phyloP scores from a whole-genome alignment of 2,797 vertebrate species.

The Craterocephalus amniculus region DNA sequence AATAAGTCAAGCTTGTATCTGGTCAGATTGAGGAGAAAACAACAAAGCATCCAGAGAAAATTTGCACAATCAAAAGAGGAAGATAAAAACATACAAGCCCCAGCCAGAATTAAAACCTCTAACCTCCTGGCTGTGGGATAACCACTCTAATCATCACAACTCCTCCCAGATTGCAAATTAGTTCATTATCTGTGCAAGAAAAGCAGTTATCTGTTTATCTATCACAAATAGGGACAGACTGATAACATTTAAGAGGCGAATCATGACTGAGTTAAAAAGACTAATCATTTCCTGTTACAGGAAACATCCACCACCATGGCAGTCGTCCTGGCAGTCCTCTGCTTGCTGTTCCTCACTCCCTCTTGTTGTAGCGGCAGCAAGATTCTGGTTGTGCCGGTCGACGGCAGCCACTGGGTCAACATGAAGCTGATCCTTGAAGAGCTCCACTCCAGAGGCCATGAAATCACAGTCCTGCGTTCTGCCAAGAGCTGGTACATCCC shows the following conservation, averaged over 20 bases:
- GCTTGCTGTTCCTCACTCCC: slow-evolving; percentile 29
- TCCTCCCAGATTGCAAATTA: background rate
- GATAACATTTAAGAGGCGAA: background rate
- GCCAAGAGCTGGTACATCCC: slow-evolving; percentile 72
- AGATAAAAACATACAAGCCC: no score
- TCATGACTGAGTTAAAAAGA: background rate
- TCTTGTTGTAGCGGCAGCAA: slow-evolving; percentile 53
- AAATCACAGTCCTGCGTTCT: slow-evolving; percentile 67
- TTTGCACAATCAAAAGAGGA: no score
- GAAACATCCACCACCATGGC: slow-evolving; percentile 32
- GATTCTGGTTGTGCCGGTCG: slow-evolving; percentile 72
- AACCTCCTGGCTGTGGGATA: background rate
- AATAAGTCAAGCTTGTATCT: no score
- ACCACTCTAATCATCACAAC: background rate
- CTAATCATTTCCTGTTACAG: slow-evolving; percentile 23
- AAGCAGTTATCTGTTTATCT: background rate
- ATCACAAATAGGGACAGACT: background rate
- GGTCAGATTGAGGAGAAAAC: no score
- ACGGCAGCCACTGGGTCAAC: slow-evolving; percentile 81
- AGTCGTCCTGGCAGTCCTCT: slow-evolving; percentile 29
- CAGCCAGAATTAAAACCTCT: no score
- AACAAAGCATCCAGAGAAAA: no score
- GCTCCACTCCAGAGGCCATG: slow-evolving; percentile 74
- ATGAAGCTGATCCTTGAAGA: slow-evolving; percentile 72
- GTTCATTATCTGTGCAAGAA: background rate